Base-by-base conservation (phyloP, 2,888 invertebrate species). In the Bibio marci region DNA sequence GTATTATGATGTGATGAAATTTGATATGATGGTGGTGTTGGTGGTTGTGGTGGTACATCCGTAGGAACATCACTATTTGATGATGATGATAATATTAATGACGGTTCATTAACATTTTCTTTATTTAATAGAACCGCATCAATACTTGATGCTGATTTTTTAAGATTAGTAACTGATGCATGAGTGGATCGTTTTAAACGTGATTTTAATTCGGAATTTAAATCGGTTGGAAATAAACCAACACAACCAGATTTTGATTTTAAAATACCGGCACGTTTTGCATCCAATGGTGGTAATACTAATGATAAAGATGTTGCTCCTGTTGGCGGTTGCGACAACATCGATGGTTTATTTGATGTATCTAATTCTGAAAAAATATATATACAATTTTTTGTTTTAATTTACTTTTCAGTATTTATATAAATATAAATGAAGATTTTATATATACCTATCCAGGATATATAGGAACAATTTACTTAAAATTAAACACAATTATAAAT, bases 201-300 rank as follows among this genome's bases (percentile, higher is more conserved):
- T 45, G 56, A 60, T 47, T 61, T 61, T 2, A 61, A 48, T 46
- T 61, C 61, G 2, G 59, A 56, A 48, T 52, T 61, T 25, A 61
- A 49, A 47, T 59, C 59, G 40, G 52, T 52, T 34, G 60, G 59
- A 55, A 61, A 57, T 25, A 60, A 49, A 2, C 52, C 53, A 39
- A 56, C 54, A 40, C 54, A 49, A 25, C 50, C 51, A 15, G 55
- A 51, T 48, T 59, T 49, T 1, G 58, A 53, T 48, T 61, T 61
- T 6, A 58, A 45, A 35, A 59, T 57, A 43, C 57, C 22, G 22
- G 22, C 8, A 6, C 22, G 4, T 6, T 22, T 22, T 6, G 8
- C 22, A 22, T 6, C 51, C 41, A 50, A 55, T 2, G 49, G 43
- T 2, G 53, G 46, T 39, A 13, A 4, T 15, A 35, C 40, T 41